Conservation (phyloP, 2,113 vertebrate species). For the Pogonocichla stellata region DNA sequence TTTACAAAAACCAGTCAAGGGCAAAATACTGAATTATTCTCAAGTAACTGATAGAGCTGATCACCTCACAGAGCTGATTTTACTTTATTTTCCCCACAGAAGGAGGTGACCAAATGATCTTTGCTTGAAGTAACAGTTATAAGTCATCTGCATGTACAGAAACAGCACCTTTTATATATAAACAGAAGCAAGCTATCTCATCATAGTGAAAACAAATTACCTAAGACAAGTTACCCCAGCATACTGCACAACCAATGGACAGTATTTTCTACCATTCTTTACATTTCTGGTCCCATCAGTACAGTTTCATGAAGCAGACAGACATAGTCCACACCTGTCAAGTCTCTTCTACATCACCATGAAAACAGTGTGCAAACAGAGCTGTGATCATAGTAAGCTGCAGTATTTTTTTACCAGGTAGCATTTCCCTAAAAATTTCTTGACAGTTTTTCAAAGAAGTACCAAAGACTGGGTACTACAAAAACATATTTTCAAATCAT, state of each 20-base stretch:
- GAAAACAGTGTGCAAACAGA: neutral
- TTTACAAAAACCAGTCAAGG: neutral
- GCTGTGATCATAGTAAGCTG: neutral
- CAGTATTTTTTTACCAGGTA: neutral
- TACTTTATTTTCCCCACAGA: neutral
- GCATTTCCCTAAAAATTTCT: neutral
- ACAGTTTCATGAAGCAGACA: neutral
- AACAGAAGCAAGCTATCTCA: neutral
- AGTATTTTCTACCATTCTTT: neutral
- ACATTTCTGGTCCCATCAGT: neutral
- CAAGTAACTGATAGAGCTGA: neutral
- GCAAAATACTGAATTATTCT: neutral
- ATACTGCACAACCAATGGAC: rapidly evolving
- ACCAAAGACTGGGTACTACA: neutral
- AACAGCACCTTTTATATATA: neutral
- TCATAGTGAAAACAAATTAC: neutral
- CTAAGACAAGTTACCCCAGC: neutral
- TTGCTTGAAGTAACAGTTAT: neutral
- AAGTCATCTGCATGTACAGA: neutral
- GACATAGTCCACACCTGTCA: neutral
- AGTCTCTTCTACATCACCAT: neutral
- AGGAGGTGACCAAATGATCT: neutral
- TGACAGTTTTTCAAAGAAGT: neutral
- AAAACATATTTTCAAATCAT: neutral
- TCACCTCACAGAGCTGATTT: neutral